Evolutionary conservation across 64 coral and sea anemone species (phyloP), one percentile per base, ranked within the genome.

Genomic region (Porites lutea): DNA sequence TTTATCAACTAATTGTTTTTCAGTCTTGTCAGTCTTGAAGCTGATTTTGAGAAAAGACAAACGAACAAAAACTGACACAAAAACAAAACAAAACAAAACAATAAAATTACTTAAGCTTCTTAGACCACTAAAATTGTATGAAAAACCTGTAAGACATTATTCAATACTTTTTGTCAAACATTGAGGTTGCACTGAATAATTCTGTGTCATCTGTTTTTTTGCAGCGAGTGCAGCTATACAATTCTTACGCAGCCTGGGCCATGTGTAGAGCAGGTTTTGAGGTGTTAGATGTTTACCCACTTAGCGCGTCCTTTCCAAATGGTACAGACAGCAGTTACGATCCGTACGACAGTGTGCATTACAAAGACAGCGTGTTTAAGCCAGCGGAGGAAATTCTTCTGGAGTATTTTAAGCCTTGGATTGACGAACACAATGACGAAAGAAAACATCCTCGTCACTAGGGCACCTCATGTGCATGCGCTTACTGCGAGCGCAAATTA

Each of bases 201-300:
- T 19, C 10, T 0, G 22, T 71, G 22, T 23, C 14, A 23, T 76
- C 44, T 72, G n/a, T 48, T 79, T 59, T 27, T 37, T 75, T 73
- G 67, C 88, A 96, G 95, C 95, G 95, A 48, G 91, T 96, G 58
- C 74, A 93, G 15, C 44, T 96, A 20, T 96, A 86, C 91, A 96
- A 96, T 63, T 82, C 95, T 0, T 96, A 96, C 22, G 87, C 91
- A 21, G 72, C 87, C 13, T 86, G 72, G 77, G 95, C 91, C 53
- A 93, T 96, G 91, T 96, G 95, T 59, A 57, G 20, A 11, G 95
- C 87, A 7, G 82, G 95, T 8, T 93, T 93, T 74, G 87, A 96
- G 43, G 95, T 96, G 3, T 16, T 96, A 12, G 95, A 96, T 13
- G 95, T 93, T 11, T 93, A 85, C 45, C 91, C 95, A 23, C 87